phyloP scores from a whole-genome alignment of 1,140 invertebrate genomes.

The Triops longicaudatus region DNA sequence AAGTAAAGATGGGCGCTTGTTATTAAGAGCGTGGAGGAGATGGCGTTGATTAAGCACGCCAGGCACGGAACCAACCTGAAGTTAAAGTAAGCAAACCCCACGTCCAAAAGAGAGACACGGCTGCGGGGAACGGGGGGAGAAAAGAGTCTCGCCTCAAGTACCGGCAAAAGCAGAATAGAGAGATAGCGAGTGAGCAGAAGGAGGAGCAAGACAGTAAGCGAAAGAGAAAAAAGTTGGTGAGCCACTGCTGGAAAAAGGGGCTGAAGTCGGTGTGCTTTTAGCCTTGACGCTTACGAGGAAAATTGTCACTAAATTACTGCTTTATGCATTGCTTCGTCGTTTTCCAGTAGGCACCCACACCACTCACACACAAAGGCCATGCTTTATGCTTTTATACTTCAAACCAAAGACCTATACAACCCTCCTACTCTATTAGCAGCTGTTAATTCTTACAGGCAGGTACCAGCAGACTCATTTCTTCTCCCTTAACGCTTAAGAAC shows the following conservation, averaged over 20 bases:
- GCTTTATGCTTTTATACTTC: too few relatives aligned
- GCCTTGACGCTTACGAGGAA: background rate
- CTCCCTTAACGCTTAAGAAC: too few relatives aligned
- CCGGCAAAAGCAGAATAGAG: background rate
- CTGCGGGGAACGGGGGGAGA: background rate
- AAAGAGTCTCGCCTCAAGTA: too few relatives aligned
- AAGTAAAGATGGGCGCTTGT: constrained; percentile 14
- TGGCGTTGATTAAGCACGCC: constrained; percentile 14
- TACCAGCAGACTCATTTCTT: too few relatives aligned
- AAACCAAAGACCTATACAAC: too few relatives aligned
- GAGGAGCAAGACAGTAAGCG: background rate
- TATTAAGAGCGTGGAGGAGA: constrained; percentile 14
- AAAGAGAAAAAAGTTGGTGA: background rate
- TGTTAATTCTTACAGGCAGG: too few relatives aligned
- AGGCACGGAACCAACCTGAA: constrained; percentile 14
- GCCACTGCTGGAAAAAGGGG: background rate
- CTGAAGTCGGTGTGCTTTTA: constrained; percentile 8
- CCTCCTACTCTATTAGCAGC: too few relatives aligned
- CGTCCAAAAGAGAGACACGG: background rate
- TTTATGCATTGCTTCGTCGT: background rate
- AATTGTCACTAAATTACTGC: constrained; percentile 5
- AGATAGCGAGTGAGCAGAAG: background rate
- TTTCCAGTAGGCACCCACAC: background rate
- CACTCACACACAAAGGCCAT: too few relatives aligned
- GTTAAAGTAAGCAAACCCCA: constrained; percentile 10